A percentile compares a stretch with the other conserved stretches of the same genome.
Evolutionary conservation across 2,888 invertebrate genomes (phyloP).

Genomic region (Ormyrus thymus): DNA sequence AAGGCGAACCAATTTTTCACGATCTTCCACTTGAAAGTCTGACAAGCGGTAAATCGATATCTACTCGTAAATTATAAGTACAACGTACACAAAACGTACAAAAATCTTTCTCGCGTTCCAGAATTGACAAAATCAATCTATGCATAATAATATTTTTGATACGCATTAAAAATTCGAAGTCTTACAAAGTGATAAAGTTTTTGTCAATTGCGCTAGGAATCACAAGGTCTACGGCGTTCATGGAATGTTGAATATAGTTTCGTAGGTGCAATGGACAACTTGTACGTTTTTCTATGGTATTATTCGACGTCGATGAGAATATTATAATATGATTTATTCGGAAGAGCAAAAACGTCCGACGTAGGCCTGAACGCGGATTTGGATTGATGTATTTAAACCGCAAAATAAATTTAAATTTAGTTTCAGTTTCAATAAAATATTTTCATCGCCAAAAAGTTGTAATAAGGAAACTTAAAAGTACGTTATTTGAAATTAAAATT

Average conservation of each 20-base stretch:
- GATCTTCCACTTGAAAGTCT: conserved; percentile 27
- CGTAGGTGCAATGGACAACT: conserved; percentile 28
- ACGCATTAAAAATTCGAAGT: conserved; percentile 42
- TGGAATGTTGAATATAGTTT: conserved; percentile 49
- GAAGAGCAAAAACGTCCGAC: conserved; percentile 51
- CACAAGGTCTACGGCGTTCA: conserved; percentile 39
- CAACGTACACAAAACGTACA: conserved; percentile 42
- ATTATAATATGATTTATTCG: conserved; percentile 23
- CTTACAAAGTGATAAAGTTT: conserved; percentile 47
- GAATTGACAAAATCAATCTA: conserved; percentile 43
- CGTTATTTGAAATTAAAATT: no score
- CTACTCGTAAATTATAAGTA: conserved; percentile 47
- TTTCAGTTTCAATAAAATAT: no score
- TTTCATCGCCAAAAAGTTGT: no score
- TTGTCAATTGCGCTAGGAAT: conserved; percentile 48
- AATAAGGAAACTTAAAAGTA: no score
- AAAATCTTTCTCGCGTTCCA: conserved; percentile 35
- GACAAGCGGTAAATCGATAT: conserved; percentile 27
- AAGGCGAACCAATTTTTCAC: conserved; percentile 29
- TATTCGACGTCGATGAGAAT: conserved; percentile 4
- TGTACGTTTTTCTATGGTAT: conserved; percentile 10
- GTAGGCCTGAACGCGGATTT: conserved; percentile 71
- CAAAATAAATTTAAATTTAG: no score
- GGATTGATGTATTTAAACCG: conserved; percentile 54
- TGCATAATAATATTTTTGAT: conserved; percentile 40